A percentile compares a stretch with the other conserved stretches of the same genome.
These are phyloP conservation scores for Condylostylus longicornis DNA, from an alignment of 1,140 invertebrate species.

Conservation along the genomic window DNA sequence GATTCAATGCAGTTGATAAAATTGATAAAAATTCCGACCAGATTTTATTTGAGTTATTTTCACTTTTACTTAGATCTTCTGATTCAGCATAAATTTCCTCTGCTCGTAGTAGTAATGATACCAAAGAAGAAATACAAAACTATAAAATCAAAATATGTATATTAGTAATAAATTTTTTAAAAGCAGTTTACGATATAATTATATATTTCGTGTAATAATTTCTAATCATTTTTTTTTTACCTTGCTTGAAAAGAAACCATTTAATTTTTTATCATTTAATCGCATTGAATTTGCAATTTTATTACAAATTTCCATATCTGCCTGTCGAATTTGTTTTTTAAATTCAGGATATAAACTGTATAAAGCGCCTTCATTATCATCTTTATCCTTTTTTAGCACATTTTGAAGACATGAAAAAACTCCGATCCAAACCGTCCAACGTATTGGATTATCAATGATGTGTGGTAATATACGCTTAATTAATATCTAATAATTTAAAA, in stretches of 20 bases:
- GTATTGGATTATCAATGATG: conserved; percentile 32
- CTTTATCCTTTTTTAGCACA: conserved; percentile 30
- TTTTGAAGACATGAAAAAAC: conserved; percentile 36
- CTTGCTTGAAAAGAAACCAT: conserved; percentile 27
- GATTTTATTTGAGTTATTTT: conserved; percentile 13
- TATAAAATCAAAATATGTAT: conserved; percentile 6
- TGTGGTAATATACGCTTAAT: conserved; percentile 41
- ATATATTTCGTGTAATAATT: not conserved
- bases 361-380: conserved; percentile 36
- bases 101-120: conserved; percentile 23
- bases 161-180: not conserved
- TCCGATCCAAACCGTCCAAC: conserved; percentile 36
- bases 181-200: not conserved
- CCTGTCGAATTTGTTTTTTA: conserved; percentile 33
- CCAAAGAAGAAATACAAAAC: conserved; percentile 28
- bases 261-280: conserved; percentile 24
- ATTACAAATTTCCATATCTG: conserved; percentile 23
- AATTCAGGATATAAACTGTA: conserved; percentile 38
- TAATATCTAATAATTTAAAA: conserved; percentile 33
- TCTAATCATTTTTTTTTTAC: conserved; percentile 14
- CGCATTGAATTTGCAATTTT: conserved; percentile 20
- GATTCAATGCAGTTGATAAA: conserved; percentile 23
- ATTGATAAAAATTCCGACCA: conserved; percentile 27
- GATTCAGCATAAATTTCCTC: conserved; percentile 20
- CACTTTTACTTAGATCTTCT: conserved; percentile 14